Evolutionary conservation across 2,888 invertebrate species (phyloP), one percentile per base, ranked within the genome.

Genomic region (Harpalus rufipes): DNA sequence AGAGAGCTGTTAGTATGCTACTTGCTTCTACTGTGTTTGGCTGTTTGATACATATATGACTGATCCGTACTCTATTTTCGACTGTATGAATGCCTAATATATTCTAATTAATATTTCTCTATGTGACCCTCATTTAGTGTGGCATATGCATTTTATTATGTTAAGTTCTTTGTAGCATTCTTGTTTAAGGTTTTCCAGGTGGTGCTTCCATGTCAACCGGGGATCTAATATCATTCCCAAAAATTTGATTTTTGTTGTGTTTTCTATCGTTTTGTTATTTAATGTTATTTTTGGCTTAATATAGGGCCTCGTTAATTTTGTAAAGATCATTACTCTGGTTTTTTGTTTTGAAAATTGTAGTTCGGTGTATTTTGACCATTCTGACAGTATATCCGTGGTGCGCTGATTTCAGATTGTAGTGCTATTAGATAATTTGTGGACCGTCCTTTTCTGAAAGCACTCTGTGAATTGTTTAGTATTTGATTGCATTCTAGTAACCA

Each of bases 21-120:
- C 1, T 16, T 18, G 65, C 65, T 65, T 65, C 14, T 12, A 21
- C 65, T 12, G 65, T 65, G 21, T 65, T 65, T 58, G 14, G 83
- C 83, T 14, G 25, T 74, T 41, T 25, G 14, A n/a, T n/a, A n/a
- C n/a, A 18, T 84, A 84, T 4, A 79, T 39, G 10, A 80, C 14
- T n/a, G 56, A 14, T 7, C 79, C 84, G 12, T 84, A 84, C 25
- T 83, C 81, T 18, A 81, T 72, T 81, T 81, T 65, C 7, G 81
- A 72, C 32, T 39, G 25, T 12, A 81, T 72, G n/a, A 74, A 41
- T 12, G 81, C 39, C 14, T 41, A 10, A 16, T 81, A 81, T 14
- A 81, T 25, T 68, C 14, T 81, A 3, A 81, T 12, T 25, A 81
- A 12, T 2, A n/a, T 18, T n/a, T 80, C 59, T 59, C 59, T 58